Evolutionary conservation across 92 coral and sea anemone genomes (phyloP), one percentile per base, ranked within the genome.

Genomic region (Nematostella vectensis): DNA sequence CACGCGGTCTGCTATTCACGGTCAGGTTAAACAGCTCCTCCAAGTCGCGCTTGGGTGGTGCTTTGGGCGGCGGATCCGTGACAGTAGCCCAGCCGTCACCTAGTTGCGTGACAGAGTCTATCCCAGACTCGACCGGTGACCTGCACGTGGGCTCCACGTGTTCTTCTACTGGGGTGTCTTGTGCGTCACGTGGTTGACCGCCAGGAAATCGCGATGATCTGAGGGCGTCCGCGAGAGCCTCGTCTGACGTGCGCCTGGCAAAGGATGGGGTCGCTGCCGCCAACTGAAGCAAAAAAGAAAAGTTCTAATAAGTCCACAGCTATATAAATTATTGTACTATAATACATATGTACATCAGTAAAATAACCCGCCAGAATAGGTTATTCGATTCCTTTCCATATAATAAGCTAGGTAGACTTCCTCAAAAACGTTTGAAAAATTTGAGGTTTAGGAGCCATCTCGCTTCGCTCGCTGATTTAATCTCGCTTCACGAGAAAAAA

Each of bases 101-200:
- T 2, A 65, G 61, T 29, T 30, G 25, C 12, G 54, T 54, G 4
- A 52, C 25, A 61, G 61, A 65, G 29, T 66, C 72, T 39, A 26
- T 3, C 55, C 43, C 27, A 19, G 55, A 42, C 48, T 66, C 55
- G 3, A 56, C 50, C 2, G 36, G 33, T 10, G 62, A 26, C 30
- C 57, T 62, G 11, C 27, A 27, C 9, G 53, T 29, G 4, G 63
- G 28, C 17, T 40, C 44, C 62, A 66, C 25, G 40, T 55, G 63
- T 55, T 55, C 72, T 20, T 66, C 72, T 10, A 28, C 53, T 45
- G 51, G 4, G 23, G 9, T 6, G 21, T 22, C 4, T 10, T 18
- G 20, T 31, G 44, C 9, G 48, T 45, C 56, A 43, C 61, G 52
- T 38, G 61, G 28, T 16, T 25, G 13, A 30, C 33, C 47, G 25